Base-by-base conservation (phyloP, 2,888 invertebrate species). In the Lithosia quadra region DNA sequence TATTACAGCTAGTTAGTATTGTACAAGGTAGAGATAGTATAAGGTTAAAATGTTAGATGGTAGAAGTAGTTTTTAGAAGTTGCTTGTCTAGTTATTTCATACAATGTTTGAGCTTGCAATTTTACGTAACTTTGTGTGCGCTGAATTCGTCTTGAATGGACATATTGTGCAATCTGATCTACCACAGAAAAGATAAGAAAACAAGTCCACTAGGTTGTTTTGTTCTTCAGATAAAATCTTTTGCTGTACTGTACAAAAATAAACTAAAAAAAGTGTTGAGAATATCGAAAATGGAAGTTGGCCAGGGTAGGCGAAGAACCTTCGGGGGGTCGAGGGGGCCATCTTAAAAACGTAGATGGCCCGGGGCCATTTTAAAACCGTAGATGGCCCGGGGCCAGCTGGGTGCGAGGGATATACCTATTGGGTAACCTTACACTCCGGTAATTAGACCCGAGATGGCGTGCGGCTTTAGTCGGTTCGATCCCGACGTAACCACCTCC, bases 11-110 rank as follows among this genome's bases (percentile, higher is more conserved):
- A 15, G 64, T 61, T 58, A 58, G 39, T 58, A 33, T 9, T 18
- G 39, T 55, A 55, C 55, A 33, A 65, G 59, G 49, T 68, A n/a
- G 13, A 67, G 33, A 63, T 39, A 68, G n/a, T 21, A 43, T 55
- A 21, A 63, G 58, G 55, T 58, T 53, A 53, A 33, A n/a, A 59
- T 63, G 53, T 59, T 55, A 67, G 67, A 67, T 60, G 28, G n/a
- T 64, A 57, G 53, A 56, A 67, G 53, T 34, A 36, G 4, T 34
- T 58, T 49, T 67, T 60, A 63, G 28, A 60, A 63, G 7, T 56
- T 34, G 64, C 75, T 72, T 78, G 33, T 67, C 56, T 58, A 43
- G 49, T 57, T 49, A 21, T n/a, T 60, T 64, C 64, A 22, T 58
- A n/a, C 43, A 62, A 62, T 62, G 18, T 49, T 33, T 49, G 43